phyloP scores from a whole-genome alignment of 2,797 vertebrate species.

The Bovichtus diacanthus region DNA sequence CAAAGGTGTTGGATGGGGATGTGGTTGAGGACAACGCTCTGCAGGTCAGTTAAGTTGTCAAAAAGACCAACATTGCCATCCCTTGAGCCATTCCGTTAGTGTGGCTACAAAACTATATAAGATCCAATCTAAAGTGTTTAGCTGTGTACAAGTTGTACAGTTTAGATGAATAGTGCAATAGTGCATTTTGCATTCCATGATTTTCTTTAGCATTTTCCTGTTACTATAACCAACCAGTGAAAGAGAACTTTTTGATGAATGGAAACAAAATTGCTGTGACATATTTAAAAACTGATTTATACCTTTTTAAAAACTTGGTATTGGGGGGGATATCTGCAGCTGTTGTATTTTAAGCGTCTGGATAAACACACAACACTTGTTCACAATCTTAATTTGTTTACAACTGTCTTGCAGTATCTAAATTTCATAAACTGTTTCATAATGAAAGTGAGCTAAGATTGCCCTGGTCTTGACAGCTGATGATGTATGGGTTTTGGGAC shows the following conservation, averaged over 20 bases:
- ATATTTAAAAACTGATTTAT: background rate
- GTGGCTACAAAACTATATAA: background rate
- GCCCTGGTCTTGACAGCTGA: conserved; percentile 52
- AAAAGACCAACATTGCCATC: background rate
- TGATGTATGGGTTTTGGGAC: conserved; percentile 70
- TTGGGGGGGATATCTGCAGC: background rate
- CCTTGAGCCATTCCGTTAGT: no score
- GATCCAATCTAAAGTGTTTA: background rate
- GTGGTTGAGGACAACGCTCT: background rate
- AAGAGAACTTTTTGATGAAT: background rate
- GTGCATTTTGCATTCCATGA: background rate
- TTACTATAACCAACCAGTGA: background rate
- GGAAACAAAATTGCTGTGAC: background rate
- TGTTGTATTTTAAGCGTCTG: background rate
- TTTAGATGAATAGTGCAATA: background rate
- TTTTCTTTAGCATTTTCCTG: no score
- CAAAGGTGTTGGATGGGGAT: background rate
- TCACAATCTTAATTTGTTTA: conserved; percentile 2
- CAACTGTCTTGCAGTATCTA: conserved; percentile 3
- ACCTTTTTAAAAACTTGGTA: background rate
- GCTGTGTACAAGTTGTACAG: background rate
- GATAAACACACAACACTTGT: background rate
- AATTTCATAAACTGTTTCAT: conserved; percentile 56
- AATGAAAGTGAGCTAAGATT: conserved; percentile 47
- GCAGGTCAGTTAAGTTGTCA: background rate